These are phyloP conservation scores for Hyperopisus bebe DNA, from an alignment of 2,113 vertebrate species.

Conservation along the genomic window DNA sequence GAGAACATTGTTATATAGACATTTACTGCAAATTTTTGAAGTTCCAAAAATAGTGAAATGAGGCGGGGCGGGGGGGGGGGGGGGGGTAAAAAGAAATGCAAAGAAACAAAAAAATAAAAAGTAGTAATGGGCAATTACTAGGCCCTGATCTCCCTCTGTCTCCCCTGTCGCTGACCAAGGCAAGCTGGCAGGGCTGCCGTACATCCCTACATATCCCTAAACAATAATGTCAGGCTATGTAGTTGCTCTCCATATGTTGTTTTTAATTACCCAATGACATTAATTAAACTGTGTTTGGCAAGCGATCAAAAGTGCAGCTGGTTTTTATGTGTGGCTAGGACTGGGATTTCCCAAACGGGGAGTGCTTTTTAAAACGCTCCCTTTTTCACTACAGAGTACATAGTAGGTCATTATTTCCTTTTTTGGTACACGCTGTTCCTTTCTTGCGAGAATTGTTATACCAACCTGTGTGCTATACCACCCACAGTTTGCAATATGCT, in stretches of 20 bases:
- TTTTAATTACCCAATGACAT: constrained; percentile 27
- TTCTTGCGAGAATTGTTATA: background rate
- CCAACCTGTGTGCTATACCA: background rate
- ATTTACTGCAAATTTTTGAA: background rate
- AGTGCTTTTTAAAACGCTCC: background rate
- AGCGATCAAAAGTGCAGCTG: constrained; percentile 13
- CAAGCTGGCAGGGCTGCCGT: background rate
- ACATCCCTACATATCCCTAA: background rate
- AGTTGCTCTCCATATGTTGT: constrained; percentile 6
- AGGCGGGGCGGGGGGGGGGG: too few species aligned
- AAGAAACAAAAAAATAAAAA: constrained; percentile 2
- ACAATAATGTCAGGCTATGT: constrained; percentile 9
- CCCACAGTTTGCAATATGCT: background rate
- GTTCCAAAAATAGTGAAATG: background rate
- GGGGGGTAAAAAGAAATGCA: background rate
- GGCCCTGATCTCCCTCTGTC: background rate
- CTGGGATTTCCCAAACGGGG: background rate
- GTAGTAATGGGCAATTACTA: constrained; percentile 23
- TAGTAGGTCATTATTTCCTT: background rate
- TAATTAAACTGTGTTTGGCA: constrained; percentile 20
- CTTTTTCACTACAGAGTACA: background rate
- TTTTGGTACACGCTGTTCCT: background rate
- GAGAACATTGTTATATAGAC: background rate
- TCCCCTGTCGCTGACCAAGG: background rate
- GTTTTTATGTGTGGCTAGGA: background rate